These are phyloP conservation scores for Podilymbus podiceps DNA, from an alignment of 2,113 vertebrate genomes.

Conservation along the genomic window DNA sequence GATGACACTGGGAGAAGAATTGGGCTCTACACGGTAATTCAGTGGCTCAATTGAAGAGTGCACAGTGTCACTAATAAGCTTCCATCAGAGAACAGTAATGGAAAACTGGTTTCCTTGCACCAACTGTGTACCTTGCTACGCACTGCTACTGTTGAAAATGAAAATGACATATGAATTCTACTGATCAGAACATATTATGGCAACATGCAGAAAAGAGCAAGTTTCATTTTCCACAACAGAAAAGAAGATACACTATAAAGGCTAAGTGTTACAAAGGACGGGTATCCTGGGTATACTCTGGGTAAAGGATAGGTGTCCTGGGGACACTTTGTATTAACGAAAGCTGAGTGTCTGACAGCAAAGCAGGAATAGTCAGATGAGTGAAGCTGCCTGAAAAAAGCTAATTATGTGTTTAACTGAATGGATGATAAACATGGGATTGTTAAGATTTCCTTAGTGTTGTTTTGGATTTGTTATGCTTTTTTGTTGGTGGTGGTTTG, in stretches of 20 bases:
- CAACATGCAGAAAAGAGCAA: neutral
- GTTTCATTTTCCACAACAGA: conserved; percentile 20
- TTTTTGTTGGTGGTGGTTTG: neutral
- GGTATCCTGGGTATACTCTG: neutral
- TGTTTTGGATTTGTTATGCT: neutral
- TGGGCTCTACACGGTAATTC: neutral
- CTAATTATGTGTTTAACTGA: conserved; percentile 4
- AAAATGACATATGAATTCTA: conserved; percentile 25
- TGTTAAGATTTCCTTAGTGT: neutral
- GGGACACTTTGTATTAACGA: conserved; percentile 4
- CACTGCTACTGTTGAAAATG: neutral
- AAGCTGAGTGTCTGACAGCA: neutral
- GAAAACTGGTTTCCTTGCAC: neutral
- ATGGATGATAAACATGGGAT: neutral
- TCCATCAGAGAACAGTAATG: neutral
- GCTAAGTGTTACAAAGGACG: conserved; percentile 38
- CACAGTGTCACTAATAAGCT: neutral
- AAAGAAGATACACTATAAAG: neutral
- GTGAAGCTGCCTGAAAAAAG: neutral
- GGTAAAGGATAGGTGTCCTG: conserved; percentile 21
- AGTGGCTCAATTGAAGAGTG: neutral
- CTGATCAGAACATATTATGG: conserved; percentile 23
- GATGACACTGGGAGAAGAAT: neutral
- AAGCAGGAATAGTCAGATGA: neutral
- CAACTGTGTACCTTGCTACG: neutral